These are phyloP conservation scores for Tetramorium bicarinatum DNA, from an alignment of 2,888 invertebrate species.

Conservation along the genomic window DNA sequence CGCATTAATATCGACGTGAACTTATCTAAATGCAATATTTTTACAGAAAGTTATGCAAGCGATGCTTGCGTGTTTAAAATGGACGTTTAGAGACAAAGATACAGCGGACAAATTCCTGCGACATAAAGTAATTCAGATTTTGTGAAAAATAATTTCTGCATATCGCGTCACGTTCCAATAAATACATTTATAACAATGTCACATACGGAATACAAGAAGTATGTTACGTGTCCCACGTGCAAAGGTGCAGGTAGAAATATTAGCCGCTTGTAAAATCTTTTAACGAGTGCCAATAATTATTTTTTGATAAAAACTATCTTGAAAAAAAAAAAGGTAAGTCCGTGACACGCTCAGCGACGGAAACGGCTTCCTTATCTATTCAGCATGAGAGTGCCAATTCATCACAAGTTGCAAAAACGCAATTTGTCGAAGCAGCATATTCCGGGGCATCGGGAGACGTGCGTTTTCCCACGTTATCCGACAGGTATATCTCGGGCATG, in stretches of 20 bases:
- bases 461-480: constrained; percentile 46
- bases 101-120: constrained; percentile 39
- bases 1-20: constrained; percentile 37
- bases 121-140: constrained; percentile 21
- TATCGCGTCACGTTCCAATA: neutral
- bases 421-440: constrained; percentile 15
- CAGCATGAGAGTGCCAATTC: constrained; percentile 42
- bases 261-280: neutral
- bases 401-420: constrained; percentile 34
- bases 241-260: constrained; percentile 61
- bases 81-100: constrained; percentile 30
- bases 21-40: constrained; percentile 24
- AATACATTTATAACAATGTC: constrained; percentile 40
- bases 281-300: neutral
- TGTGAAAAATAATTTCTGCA: neutral
- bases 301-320: constrained; percentile 38
- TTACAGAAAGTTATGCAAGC: constrained; percentile 3
- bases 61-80: constrained; percentile 54
- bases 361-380: constrained; percentile 46
- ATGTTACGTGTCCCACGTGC: constrained; percentile 63
- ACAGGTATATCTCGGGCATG: constrained; percentile 29
- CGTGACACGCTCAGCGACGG: neutral
- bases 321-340: constrained; percentile 50
- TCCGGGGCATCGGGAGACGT: constrained; percentile 47
- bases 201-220: constrained; percentile 45